Evolutionary conservation across 2,113 vertebrate genomes (phyloP).

Genomic region (Astur gentilis): DNA sequence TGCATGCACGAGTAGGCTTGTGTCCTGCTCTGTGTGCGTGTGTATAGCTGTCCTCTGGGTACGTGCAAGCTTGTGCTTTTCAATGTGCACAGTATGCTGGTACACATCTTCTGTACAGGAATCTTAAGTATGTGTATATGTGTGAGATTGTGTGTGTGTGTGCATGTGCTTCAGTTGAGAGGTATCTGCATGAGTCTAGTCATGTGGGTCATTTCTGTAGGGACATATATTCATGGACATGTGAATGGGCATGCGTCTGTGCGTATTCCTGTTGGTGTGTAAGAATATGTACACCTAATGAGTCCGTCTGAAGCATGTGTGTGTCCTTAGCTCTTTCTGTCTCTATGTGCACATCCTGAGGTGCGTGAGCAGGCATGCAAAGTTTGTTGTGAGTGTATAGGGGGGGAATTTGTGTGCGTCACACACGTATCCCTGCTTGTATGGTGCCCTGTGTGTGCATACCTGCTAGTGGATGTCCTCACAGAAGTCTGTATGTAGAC

Average conservation of each 20-base stretch:
- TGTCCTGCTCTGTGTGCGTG: not conserved
- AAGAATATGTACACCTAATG: not conserved
- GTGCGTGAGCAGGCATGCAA: not conserved
- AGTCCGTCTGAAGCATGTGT: not conserved
- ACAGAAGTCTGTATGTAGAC: not conserved
- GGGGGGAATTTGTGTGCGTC: not conserved
- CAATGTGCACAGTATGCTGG: not conserved
- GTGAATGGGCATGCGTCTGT: not conserved
- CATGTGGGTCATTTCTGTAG: not conserved
- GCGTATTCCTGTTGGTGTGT: accelerated
- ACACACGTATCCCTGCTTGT: not conserved
- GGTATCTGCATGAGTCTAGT: not conserved
- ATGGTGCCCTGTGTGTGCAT: not conserved
- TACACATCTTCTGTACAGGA: not conserved
- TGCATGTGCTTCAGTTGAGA: not conserved
- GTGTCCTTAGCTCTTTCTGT: not conserved
- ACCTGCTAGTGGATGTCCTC: not conserved
- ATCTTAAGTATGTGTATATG: not conserved
- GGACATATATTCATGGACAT: not conserved
- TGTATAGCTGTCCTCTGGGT: not conserved
- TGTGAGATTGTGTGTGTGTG: not conserved
- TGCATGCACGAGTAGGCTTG: not conserved
- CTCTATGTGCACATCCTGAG: accelerated
- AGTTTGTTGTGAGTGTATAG: not conserved
- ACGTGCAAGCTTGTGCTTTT: not conserved